phyloP scores from a whole-genome alignment of 2,797 vertebrate genomes.

The Triplophysa yarkandensis region DNA sequence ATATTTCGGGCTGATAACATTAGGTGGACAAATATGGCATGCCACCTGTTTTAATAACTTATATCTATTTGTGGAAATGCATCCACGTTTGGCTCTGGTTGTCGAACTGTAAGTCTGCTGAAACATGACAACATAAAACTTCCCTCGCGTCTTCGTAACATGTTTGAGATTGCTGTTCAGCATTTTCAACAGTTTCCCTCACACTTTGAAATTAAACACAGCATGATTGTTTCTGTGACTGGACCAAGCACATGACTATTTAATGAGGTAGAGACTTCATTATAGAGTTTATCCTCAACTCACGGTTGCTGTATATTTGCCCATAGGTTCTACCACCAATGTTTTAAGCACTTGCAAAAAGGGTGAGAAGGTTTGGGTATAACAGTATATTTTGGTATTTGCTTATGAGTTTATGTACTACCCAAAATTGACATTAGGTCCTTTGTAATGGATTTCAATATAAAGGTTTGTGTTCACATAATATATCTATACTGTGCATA shows the following conservation, averaged over 20 bases:
- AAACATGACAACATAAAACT: not conserved
- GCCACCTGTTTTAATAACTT: not conserved
- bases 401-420: no score
- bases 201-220: not conserved
- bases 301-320: not conserved
- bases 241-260: not conserved
- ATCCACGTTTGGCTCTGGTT: not conserved
- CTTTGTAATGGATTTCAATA: no score
- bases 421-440: not conserved
- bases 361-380: no score
- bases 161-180: not conserved
- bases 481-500: no score
- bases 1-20: not conserved
- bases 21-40: not conserved
- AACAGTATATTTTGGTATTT: no score
- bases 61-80: not conserved
- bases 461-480: no score
- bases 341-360: slow-evolving; percentile 5
- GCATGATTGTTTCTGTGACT: not conserved
- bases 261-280: not conserved
- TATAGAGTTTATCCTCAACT: not conserved
- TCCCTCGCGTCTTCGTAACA: not conserved
- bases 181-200: not conserved
- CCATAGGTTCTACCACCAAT: not conserved
- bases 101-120: not conserved